phyloP scores from a whole-genome alignment of 2,113 vertebrate species.

The Cyanistes caeruleus region DNA sequence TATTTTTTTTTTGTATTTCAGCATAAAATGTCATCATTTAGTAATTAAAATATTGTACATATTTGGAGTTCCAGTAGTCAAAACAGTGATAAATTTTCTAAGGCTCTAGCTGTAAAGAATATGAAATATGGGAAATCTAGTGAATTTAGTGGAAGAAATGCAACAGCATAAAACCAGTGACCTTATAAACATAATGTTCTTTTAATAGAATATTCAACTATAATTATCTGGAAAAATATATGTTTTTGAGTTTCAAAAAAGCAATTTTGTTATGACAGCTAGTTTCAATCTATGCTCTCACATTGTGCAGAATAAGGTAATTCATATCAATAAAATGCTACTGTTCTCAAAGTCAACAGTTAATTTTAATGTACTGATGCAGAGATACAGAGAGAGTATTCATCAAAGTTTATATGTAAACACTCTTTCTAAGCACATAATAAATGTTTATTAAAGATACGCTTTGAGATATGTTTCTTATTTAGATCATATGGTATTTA shows the following conservation, averaged over 20 bases:
- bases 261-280: not conserved
- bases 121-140: not conserved
- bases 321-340: constrained; percentile 22
- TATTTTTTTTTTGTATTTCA: not conserved
- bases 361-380: constrained; percentile 32
- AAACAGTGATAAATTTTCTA: not conserved
- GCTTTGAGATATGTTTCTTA: constrained; percentile 3
- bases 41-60: not conserved
- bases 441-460: constrained; percentile 9
- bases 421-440: constrained; percentile 22
- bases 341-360: constrained; percentile 26
- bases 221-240: not conserved
- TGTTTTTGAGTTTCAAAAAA: not conserved
- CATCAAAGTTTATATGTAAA: constrained; percentile 44
- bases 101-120: not conserved
- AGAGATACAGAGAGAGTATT: constrained; percentile 20
- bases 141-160: not conserved
- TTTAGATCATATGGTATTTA: constrained; percentile 42
- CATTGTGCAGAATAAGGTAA: not conserved
- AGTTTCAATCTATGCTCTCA: not conserved
- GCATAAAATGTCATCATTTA: not conserved
- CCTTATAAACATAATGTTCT: not conserved
- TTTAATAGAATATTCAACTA: not conserved
- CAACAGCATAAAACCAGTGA: not conserved
- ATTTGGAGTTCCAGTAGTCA: not conserved